phyloP scores from a whole-genome alignment of 1,140 invertebrate genomes.

The Hypothenemus hampei region DNA sequence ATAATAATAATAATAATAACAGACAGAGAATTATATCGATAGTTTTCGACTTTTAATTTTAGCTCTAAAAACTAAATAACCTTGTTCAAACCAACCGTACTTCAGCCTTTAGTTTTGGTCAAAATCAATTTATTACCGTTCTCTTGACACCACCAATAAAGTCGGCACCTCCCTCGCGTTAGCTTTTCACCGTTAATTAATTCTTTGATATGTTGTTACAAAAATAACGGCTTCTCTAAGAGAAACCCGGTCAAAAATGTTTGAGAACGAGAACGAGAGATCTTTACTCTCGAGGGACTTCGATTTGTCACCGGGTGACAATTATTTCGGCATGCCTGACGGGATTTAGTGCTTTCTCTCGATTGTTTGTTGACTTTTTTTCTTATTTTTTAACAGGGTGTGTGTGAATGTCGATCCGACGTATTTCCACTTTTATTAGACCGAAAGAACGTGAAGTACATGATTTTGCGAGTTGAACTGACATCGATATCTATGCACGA shows the following conservation, averaged over 20 bases:
- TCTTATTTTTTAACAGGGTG: slow-evolving; percentile 5
- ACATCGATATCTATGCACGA: no score
- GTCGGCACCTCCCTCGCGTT: slow-evolving; percentile 10
- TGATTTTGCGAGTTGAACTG: no score
- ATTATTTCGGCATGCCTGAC: slow-evolving; percentile 8
- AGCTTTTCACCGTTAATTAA: slow-evolving; percentile 15
- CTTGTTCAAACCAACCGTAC: no score
- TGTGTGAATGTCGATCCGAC: slow-evolving; percentile 1
- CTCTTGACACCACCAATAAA: slow-evolving; percentile 7
- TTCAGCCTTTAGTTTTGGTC: no score
- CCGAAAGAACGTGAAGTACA: no score
- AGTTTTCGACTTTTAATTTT: no score
- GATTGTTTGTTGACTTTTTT: background rate
- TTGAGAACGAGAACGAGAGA: no score
- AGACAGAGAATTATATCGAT: no score
- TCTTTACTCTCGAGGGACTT: slow-evolving; percentile 10
- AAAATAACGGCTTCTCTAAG: slow-evolving; percentile 4
- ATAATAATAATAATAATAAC: no score
- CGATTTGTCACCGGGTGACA: slow-evolving; percentile 10
- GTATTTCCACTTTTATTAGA: no score
- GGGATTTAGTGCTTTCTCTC: slow-evolving; percentile 5
- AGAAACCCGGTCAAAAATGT: slow-evolving; percentile 7
- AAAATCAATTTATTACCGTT: slow-evolving; percentile 9
- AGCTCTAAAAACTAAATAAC: no score
- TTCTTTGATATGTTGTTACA: slow-evolving; percentile 19